phyloP scores from a whole-genome alignment of 2,113 vertebrate genomes.

The Tyrannus savana region DNA sequence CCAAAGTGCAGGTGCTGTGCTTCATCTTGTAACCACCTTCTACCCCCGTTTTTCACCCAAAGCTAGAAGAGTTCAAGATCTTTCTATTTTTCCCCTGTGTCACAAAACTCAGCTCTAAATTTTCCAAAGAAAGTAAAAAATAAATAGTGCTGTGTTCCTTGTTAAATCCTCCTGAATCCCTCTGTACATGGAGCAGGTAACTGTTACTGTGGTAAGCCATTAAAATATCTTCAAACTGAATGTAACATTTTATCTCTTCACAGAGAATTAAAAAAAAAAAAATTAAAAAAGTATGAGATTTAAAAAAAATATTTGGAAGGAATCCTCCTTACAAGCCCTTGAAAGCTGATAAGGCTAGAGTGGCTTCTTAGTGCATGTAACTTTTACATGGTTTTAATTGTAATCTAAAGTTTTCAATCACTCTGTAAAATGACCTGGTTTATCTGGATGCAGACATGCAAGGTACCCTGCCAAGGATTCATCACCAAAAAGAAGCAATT shows the following conservation, averaged over 20 bases:
- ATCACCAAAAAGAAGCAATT: neutral
- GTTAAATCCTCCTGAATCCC: neutral
- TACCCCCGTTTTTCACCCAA: neutral
- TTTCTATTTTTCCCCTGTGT: neutral
- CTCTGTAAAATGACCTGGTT: neutral
- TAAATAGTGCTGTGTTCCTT: neutral
- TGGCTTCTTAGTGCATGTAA: neutral
- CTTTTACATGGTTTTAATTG: neutral
- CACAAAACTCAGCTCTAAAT: neutral
- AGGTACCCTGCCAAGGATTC: neutral
- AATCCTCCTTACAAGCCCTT: neutral
- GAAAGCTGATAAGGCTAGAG: neutral
- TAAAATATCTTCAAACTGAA: neutral
- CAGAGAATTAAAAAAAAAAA: neutral
- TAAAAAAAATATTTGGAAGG: neutral
- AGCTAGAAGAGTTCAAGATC: neutral
- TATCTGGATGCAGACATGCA: neutral
- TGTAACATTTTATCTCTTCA: neutral
- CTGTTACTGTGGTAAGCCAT: neutral
- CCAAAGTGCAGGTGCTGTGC: neutral
- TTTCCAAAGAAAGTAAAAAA: neutral
- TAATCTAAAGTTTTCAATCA: neutral
- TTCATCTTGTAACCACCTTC: neutral
- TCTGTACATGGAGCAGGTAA: neutral
- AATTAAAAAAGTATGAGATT: neutral